Evolutionary conservation across 2,797 vertebrate genomes (phyloP), one percentile per base, ranked within the genome.

Genomic region (Propithecus perrieri): DNA sequence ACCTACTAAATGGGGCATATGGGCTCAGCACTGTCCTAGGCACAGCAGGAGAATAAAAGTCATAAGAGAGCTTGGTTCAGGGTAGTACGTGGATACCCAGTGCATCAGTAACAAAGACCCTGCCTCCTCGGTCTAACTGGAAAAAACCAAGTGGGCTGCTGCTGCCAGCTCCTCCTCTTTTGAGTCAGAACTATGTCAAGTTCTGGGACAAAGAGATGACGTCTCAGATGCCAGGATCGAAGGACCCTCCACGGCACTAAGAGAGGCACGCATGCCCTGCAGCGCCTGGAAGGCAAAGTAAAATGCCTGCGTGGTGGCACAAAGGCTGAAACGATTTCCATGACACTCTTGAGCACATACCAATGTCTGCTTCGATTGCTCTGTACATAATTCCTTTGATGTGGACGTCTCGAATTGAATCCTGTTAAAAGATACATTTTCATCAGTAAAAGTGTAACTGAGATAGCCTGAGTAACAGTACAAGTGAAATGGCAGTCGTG

Each of bases 381-480:
- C 99, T 99, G 98, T 99, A 99, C 99, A 99, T 99, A 81, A 99
- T 99, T 92, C 99, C 99, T 98, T 99, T 99, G 97, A 99, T 99
- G 93, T 99, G 99, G 94, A 99, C 99, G 38, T 99, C 99, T 98
- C 99, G 98, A 94, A 99, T 99, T 72, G 99, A 99, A 97, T 99
- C 99, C 99, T 99, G 98, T 76, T 74, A 98, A 97, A 95, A 98
- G 96, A 98, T 8, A 98, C 7, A 96, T 12, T 85, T 53, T 38
- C 76, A 96, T 96, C 35, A 95, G 85, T 46, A 72, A 76, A 4
- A 72, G 50, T 4, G 24, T 9, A n/a, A 35, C 65, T 89, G 33
- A 33, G 33, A 28, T 1, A 63, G 35, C 4, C 1, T 0, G 13
- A 38, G 17, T 22, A 18, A 71, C 7, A 8, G 38, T 24, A 50